Evolutionary conservation across 2,797 vertebrate species (phyloP).

Genomic region (Aplochiton taeniatus): DNA sequence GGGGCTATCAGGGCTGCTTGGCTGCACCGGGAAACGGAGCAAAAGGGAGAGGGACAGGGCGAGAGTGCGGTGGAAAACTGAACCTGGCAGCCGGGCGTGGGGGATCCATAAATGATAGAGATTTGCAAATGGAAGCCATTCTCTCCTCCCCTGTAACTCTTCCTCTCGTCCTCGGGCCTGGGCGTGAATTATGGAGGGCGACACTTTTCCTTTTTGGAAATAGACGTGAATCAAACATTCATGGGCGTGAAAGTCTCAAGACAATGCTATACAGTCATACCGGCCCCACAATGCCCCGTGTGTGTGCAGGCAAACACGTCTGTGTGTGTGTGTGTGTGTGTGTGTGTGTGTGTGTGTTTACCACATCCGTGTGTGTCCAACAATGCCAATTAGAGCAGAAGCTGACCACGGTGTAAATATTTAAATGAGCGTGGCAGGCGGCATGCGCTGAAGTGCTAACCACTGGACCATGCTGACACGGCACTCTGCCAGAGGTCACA

Average conservation of each 20-base stretch:
- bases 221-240: slow-evolving; percentile 71
- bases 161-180: slow-evolving; percentile 43
- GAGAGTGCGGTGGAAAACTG: slow-evolving; percentile 41
- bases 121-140: slow-evolving; percentile 67
- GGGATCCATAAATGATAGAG: slow-evolving; percentile 68
- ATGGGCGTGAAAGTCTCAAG: slow-evolving; percentile 57
- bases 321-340: too few species aligned
- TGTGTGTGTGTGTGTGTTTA: slow-evolving; percentile 1
- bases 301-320: too few species aligned
- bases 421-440: slow-evolving; percentile 58
- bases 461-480: slow-evolving; percentile 19
- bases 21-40: slow-evolving; percentile 10
- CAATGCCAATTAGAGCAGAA: slow-evolving; percentile 74
- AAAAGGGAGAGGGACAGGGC: background rate
- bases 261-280: slow-evolving; percentile 55
- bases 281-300: slow-evolving; percentile 20
- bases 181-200: slow-evolving; percentile 56
- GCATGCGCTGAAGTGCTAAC: slow-evolving; percentile 42
- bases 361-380: slow-evolving; percentile 14
- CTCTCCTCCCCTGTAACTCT: slow-evolving; percentile 34
- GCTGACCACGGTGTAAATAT: slow-evolving; percentile 68
- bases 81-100: slow-evolving; percentile 48
- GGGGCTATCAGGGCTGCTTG: slow-evolving; percentile 27
- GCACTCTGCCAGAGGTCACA: slow-evolving; percentile 43
- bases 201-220: slow-evolving; percentile 57